Evolutionary conservation across 2,797 vertebrate species (phyloP).

Genomic region (Myoxocephalus aenaeus): DNA sequence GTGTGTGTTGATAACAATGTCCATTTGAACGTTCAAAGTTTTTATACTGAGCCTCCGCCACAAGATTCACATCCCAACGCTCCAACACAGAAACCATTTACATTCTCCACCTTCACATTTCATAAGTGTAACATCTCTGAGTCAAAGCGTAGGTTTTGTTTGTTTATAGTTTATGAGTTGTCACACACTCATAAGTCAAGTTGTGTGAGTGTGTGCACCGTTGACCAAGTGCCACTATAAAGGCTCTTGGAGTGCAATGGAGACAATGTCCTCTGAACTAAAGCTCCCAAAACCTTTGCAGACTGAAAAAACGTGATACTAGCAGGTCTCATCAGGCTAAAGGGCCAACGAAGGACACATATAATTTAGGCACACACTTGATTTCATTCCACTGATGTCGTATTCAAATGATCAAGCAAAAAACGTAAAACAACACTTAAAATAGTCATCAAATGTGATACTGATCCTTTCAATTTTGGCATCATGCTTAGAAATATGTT

Average conservation of each 20-base stretch:
- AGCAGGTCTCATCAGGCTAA: background rate
- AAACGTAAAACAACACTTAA: background rate
- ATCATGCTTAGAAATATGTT: background rate
- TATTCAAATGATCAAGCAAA: background rate
- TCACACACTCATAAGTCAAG: background rate
- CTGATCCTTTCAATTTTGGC: background rate
- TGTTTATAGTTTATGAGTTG: background rate
- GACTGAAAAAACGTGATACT: background rate
- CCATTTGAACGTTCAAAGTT: background rate
- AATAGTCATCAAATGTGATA: background rate
- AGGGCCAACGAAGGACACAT: background rate
- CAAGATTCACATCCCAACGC: background rate
- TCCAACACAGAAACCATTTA: constrained; percentile 9
- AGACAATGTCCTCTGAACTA: background rate
- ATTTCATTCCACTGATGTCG: background rate
- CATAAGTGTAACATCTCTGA: constrained; percentile 6
- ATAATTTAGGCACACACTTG: background rate
- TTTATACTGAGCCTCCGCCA: background rate
- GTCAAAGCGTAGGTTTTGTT: constrained; percentile 6
- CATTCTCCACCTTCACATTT: background rate
- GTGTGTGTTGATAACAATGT: background rate
- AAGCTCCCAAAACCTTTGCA: background rate
- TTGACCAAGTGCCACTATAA: background rate
- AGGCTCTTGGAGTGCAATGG: background rate
- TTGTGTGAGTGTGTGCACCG: background rate